A percentile compares a stretch with the other conserved stretches of the same genome.
phyloP scores from a whole-genome alignment of 1,140 invertebrate genomes.

The Lerema accius region DNA sequence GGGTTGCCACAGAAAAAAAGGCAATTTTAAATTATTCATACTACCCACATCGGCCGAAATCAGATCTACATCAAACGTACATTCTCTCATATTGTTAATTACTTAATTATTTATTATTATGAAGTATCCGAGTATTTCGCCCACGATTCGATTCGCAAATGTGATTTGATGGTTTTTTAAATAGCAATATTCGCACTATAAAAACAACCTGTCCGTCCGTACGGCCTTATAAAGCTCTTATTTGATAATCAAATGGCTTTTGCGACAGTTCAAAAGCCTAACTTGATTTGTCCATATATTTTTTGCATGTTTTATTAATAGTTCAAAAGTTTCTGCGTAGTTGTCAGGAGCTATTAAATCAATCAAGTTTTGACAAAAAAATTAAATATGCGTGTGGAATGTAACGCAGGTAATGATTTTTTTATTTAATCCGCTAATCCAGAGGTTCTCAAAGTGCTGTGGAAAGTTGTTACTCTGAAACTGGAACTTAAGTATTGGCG shows the following conservation, averaged over 20 bases:
- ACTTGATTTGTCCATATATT: not conserved
- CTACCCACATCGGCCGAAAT: conserved; percentile 68
- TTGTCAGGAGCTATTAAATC: conserved; percentile 2
- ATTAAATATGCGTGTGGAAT: too few species aligned
- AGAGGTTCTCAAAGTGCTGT: too few species aligned
- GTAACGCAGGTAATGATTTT: too few species aligned
- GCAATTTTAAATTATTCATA: conserved; percentile 80
- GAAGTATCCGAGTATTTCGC: conserved; percentile 44
- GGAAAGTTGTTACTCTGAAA: too few species aligned
- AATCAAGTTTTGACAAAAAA: too few species aligned
- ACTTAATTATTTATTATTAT: conserved; percentile 66
- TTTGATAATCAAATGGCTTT: not conserved
- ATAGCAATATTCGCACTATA: not conserved
- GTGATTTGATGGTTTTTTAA: not conserved
- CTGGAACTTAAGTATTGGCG: too few species aligned
- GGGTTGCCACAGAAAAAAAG: conserved; percentile 73
- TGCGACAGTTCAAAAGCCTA: not conserved
- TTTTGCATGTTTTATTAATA: not conserved
- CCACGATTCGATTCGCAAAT: conserved; percentile 34
- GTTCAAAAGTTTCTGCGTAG: not conserved
- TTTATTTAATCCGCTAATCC: too few species aligned
- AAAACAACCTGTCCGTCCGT: not conserved
- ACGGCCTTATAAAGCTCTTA: conserved; percentile 5
- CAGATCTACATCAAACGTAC: conserved; percentile 60
- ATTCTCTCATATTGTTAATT: conserved; percentile 70